These are phyloP conservation scores for Blastomussa wellsi DNA, from an alignment of 92 coral and sea anemone genomes.

Conservation along the genomic window DNA sequence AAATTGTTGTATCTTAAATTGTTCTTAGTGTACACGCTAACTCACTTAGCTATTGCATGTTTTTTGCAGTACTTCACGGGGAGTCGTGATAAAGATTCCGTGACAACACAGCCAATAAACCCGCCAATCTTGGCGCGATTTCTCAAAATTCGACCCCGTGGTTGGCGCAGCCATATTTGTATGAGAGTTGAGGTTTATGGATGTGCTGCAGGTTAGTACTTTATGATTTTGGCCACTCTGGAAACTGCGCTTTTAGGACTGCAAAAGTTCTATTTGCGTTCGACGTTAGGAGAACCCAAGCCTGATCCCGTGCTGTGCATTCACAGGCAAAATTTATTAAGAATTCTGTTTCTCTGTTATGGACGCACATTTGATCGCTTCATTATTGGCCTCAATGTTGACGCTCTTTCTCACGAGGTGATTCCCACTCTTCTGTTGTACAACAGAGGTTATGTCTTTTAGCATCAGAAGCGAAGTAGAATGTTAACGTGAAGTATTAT, in stretches of 20 bases:
- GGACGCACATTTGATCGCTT: too few relatives aligned
- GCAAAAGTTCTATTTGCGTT: too few relatives aligned
- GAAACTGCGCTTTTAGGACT: not conserved
- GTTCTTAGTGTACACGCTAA: not conserved
- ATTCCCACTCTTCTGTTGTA: too few relatives aligned
- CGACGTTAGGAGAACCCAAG: too few relatives aligned
- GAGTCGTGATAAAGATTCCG: slow-evolving; percentile 53
- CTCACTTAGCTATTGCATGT: not conserved
- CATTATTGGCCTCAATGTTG: too few relatives aligned
- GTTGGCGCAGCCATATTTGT: slow-evolving; percentile 71
- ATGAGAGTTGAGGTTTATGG: slow-evolving; percentile 74
- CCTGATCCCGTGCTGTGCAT: too few relatives aligned
- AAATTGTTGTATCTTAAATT: not conserved
- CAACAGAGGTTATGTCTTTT: too few relatives aligned
- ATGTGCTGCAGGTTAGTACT: slow-evolving; percentile 52
- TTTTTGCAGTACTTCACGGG: slow-evolving; percentile 54
- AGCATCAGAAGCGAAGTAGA: too few relatives aligned
- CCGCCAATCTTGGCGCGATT: slow-evolving; percentile 65
- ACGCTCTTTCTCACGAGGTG: too few relatives aligned
- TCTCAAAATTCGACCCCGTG: slow-evolving; percentile 60
- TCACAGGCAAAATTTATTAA: too few relatives aligned
- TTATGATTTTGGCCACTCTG: not conserved
- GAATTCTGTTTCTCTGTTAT: too few relatives aligned
- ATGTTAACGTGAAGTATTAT: too few relatives aligned
- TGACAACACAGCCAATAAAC: slow-evolving; percentile 49